These are phyloP conservation scores for Gymnothorax reevesii DNA, from an alignment of 2,797 vertebrate species.

Conservation along the genomic window DNA sequence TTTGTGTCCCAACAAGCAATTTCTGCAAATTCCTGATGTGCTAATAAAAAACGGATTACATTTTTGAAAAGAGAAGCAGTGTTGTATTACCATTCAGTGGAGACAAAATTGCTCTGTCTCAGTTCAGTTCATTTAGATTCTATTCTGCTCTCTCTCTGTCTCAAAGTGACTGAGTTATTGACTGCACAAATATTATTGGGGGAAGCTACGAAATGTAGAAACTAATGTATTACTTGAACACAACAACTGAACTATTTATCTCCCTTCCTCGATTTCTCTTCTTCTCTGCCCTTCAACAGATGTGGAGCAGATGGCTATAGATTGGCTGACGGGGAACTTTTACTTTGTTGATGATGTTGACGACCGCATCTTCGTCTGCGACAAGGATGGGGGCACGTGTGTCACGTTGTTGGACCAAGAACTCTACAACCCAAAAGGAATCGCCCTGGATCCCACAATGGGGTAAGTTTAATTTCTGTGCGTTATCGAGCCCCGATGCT, in stretches of 20 bases:
- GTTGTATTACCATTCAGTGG: not conserved
- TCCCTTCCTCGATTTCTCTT: conserved; percentile 14
- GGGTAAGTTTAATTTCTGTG: conserved; percentile 75
- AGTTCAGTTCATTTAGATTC: not conserved
- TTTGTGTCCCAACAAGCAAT: not conserved
- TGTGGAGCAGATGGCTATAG: conserved; percentile 97
- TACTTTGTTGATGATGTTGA: conserved; percentile 98
- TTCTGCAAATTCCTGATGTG: not conserved
- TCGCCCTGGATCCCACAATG: conserved; percentile 92
- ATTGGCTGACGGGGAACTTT: conserved; percentile 98
- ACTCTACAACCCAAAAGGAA: conserved; percentile 94
- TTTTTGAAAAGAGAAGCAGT: not conserved
- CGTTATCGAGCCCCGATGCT: not conserved
- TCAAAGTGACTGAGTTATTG: not conserved
- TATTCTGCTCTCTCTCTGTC: not conserved
- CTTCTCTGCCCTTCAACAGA: conserved; percentile 67
- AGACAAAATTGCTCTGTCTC: not conserved
- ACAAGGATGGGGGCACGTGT: conserved; percentile 89
- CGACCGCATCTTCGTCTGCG: conserved; percentile 94
- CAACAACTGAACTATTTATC: not conserved
- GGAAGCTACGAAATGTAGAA: too few relatives aligned
- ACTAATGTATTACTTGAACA: too few relatives aligned
- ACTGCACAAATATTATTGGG: not conserved
- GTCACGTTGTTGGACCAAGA: conserved; percentile 93
- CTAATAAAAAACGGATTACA: not conserved